phyloP scores from a whole-genome alignment of 2,888 invertebrate genomes.

The Tuta absoluta region DNA sequence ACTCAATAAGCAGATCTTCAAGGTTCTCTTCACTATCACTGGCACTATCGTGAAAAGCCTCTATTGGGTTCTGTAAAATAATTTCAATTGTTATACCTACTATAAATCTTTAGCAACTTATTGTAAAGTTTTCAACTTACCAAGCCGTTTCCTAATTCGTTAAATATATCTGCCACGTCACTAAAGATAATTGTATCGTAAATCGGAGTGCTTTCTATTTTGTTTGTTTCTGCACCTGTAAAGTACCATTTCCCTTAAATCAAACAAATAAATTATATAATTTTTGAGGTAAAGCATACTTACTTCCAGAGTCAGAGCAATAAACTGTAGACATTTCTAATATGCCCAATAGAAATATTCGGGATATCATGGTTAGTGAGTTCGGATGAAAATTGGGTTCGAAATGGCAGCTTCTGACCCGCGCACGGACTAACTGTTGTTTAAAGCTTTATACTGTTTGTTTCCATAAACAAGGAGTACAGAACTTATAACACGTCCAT shows the following conservation, averaged over 20 bases:
- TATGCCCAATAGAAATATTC: constrained; percentile 39
- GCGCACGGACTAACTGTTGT: constrained; percentile 36
- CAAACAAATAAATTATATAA: constrained; percentile 8
- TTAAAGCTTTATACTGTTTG: constrained; percentile 44
- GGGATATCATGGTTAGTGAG: constrained; percentile 44
- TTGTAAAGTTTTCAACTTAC: constrained; percentile 47
- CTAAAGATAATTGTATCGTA: constrained; percentile 69
- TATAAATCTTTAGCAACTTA: neutral
- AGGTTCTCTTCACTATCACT: constrained; percentile 68
- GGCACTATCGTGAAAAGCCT: constrained; percentile 39
- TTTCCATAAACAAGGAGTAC: constrained; percentile 45
- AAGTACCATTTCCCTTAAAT: neutral
- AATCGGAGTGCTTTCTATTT: constrained; percentile 59
- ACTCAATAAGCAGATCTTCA: constrained; percentile 67
- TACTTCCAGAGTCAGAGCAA: constrained; percentile 59
- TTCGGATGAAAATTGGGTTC: constrained; percentile 32
- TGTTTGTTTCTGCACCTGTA: constrained; percentile 58
- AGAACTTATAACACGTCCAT: constrained; percentile 41
- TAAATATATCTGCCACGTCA: constrained; percentile 69
- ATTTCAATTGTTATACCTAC: neutral
- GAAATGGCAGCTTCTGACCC: constrained; percentile 32
- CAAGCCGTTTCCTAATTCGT: constrained; percentile 62
- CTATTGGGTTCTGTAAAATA: constrained; percentile 16
- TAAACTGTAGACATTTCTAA: constrained; percentile 42
- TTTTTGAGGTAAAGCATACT: constrained; percentile 49